Evolutionary conservation across 2,888 invertebrate species (phyloP).

Genomic region (Rhorus exstirpatorius): DNA sequence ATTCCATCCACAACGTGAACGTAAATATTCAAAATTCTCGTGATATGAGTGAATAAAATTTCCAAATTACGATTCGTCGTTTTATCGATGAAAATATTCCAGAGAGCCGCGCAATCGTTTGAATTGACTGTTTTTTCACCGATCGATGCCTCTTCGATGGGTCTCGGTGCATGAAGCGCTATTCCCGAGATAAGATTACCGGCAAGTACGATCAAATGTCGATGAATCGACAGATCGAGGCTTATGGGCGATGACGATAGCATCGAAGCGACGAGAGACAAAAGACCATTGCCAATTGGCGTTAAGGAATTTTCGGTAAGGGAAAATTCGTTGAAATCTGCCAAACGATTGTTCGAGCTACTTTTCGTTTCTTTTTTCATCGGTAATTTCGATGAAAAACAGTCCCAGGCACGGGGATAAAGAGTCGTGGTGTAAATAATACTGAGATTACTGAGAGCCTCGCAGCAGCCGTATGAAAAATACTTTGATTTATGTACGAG

Average conservation of each 20-base stretch:
- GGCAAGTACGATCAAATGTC: slow-evolving; percentile 85
- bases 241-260: slow-evolving; percentile 87
- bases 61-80: slow-evolving; percentile 86
- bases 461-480: slow-evolving; percentile 90
- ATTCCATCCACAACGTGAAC: slow-evolving; percentile 92
- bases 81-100: slow-evolving; percentile 83
- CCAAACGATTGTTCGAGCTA: slow-evolving; percentile 69
- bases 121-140: slow-evolving; percentile 56
- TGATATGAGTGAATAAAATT: slow-evolving; percentile 89
- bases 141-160: slow-evolving; percentile 76
- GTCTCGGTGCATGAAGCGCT: slow-evolving; percentile 86
- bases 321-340: slow-evolving; percentile 56
- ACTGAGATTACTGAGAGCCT: slow-evolving; percentile 90
- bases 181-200: slow-evolving; percentile 85
- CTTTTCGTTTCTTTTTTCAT: slow-evolving; percentile 75
- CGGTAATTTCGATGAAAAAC: slow-evolving; percentile 80
- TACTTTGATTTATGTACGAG: slow-evolving; percentile 90
- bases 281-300: slow-evolving; percentile 79
- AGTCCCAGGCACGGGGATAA: slow-evolving; percentile 90
- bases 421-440: slow-evolving; percentile 90
- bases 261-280: slow-evolving; percentile 84
- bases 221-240: slow-evolving; percentile 86
- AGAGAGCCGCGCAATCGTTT: slow-evolving; percentile 72
- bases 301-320: slow-evolving; percentile 68
- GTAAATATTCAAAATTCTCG: slow-evolving; percentile 91